phyloP scores from a whole-genome alignment of 2,797 vertebrate species.

The Dipus sagitta region DNA sequence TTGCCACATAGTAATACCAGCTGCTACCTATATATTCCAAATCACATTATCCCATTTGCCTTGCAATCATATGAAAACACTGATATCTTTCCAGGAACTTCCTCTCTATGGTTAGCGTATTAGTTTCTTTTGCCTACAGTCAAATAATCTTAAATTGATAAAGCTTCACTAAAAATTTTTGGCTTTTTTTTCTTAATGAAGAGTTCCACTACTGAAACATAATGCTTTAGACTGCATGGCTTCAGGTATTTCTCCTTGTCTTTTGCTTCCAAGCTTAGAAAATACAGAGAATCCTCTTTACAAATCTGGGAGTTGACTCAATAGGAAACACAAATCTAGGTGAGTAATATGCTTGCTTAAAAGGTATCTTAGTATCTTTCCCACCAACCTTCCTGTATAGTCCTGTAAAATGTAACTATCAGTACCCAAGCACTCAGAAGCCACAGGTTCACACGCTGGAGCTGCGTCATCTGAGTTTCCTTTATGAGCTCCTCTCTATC shows the following conservation, averaged over 20 bases:
- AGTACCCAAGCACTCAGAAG: neutral
- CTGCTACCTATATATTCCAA: neutral
- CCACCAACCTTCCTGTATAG: neutral
- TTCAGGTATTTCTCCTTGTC: conserved; percentile 16
- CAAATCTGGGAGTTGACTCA: conserved; percentile 11
- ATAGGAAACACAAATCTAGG: conserved; percentile 55
- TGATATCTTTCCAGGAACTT: neutral
- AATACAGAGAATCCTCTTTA: conserved; percentile 13
- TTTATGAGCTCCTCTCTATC: neutral
- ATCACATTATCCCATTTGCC: neutral
- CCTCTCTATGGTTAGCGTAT: neutral
- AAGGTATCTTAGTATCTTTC: neutral
- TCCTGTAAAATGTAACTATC: conserved; percentile 38
- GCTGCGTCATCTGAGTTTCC: neutral
- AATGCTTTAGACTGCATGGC: conserved; percentile 35
- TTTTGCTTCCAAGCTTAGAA: conserved; percentile 56
- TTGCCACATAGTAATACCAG: neutral
- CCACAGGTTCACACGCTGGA: neutral
- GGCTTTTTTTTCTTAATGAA: neutral
- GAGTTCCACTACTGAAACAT: conserved; percentile 37
- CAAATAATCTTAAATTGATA: conserved; percentile 5
- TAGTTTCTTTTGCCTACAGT: conserved; percentile 40
- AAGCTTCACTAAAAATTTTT: neutral
- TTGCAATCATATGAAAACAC: neutral
- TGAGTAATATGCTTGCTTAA: neutral